Evolutionary conservation across 2,888 invertebrate genomes (phyloP).

Genomic region (Tipula lateralis): DNA sequence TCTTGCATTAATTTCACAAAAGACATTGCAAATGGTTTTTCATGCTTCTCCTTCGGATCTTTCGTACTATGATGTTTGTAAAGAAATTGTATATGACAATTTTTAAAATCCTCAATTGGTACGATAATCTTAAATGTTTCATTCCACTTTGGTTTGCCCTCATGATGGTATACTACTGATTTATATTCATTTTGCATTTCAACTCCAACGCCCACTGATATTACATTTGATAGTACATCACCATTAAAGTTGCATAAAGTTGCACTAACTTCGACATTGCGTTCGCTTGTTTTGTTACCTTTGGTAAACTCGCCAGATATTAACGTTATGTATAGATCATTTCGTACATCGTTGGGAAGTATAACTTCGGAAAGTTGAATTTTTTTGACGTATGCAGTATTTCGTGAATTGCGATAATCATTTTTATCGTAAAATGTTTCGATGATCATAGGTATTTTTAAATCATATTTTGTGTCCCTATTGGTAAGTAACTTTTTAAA

Average conservation of each 20-base stretch:
- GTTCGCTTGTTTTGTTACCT: slow-evolving; percentile 80
- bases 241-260: slow-evolving; percentile 81
- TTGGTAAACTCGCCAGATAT: slow-evolving; percentile 79
- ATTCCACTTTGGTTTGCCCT: slow-evolving; percentile 91
- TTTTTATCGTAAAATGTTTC: slow-evolving; percentile 83
- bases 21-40: slow-evolving; percentile 84
- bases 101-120: slow-evolving; percentile 83
- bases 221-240: slow-evolving; percentile 66
- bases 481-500: slow-evolving; percentile 67
- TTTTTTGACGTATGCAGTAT: slow-evolving; percentile 80
- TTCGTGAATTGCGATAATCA: slow-evolving; percentile 77
- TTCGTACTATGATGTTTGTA: slow-evolving; percentile 86
- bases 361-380: slow-evolving; percentile 98
- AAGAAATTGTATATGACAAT: slow-evolving; percentile 78
- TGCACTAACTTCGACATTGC: slow-evolving; percentile 89
- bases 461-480: slow-evolving; percentile 62
- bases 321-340: slow-evolving; percentile 90
- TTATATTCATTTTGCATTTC: slow-evolving; percentile 68
- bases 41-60: slow-evolving; percentile 86
- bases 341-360: slow-evolving; percentile 86
- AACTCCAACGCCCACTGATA: slow-evolving; percentile 79
- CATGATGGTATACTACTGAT: slow-evolving; percentile 93
- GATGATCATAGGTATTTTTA: slow-evolving; percentile 75
- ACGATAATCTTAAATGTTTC: slow-evolving; percentile 83
- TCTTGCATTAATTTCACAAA: slow-evolving; percentile 84